A percentile compares a stretch with the other conserved stretches of the same genome.
phyloP scores from a whole-genome alignment of 35 echinoderm and acorn worm genomes.

The Antedon bifida region DNA sequence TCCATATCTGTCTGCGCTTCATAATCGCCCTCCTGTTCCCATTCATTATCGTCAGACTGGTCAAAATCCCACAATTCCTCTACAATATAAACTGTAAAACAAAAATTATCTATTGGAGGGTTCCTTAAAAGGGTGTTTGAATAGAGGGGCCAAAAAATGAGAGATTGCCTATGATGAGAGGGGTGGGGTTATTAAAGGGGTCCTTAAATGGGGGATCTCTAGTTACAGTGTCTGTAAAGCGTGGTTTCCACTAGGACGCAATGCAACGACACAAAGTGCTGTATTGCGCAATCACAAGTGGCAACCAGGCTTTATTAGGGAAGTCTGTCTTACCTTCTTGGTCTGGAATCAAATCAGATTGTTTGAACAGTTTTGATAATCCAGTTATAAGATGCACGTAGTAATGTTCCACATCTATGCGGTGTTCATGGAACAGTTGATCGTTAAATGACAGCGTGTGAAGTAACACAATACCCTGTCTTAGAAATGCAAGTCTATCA shows the following conservation, averaged over 20 bases:
- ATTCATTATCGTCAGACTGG: neutral
- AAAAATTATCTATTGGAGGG: too few relatives aligned
- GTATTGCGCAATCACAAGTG: too few relatives aligned
- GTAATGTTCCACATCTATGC: neutral
- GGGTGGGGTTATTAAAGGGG: too few relatives aligned
- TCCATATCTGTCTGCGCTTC: slow-evolving; percentile 4
- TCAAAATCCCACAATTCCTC: slow-evolving; percentile 15
- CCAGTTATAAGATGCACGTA: neutral
- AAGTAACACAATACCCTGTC: neutral
- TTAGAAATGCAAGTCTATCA: neutral
- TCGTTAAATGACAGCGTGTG: neutral
- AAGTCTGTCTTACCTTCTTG: neutral
- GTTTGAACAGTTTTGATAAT: neutral
- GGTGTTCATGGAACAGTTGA: neutral
- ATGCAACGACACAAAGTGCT: too few relatives aligned
- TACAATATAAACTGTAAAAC: neutral
- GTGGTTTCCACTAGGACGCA: too few relatives aligned
- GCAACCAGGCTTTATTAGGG: neutral
- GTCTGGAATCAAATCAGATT: neutral
- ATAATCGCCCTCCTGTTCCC: neutral
- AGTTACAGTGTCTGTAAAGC: too few relatives aligned
- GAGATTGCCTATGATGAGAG: too few relatives aligned
- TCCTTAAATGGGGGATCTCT: too few relatives aligned
- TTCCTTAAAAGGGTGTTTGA: too few relatives aligned
- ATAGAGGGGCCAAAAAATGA: too few relatives aligned